phyloP scores from a whole-genome alignment of 1,140 invertebrate genomes.

The Ips typographus region DNA sequence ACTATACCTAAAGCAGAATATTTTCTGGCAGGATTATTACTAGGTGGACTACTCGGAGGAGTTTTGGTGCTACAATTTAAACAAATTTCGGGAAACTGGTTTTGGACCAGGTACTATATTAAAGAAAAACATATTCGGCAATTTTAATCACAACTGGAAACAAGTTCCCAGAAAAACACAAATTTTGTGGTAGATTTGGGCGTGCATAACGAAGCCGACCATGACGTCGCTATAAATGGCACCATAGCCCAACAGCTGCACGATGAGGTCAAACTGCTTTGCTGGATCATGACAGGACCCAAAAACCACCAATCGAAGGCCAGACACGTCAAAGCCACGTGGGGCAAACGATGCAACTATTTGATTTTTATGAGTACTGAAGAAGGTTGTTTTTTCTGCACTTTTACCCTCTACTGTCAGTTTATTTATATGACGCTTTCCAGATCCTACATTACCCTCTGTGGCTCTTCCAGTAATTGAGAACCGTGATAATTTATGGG shows the following conservation, averaged over 20 bases:
- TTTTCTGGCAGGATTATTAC: background rate
- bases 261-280: constrained; percentile 73
- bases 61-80: too few relatives aligned
- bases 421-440: background rate
- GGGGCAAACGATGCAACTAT: constrained; percentile 66
- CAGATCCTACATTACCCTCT: constrained; percentile 67
- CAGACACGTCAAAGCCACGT: constrained; percentile 89
- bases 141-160: background rate
- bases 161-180: background rate
- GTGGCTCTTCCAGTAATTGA: constrained; percentile 77
- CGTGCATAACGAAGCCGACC: background rate
- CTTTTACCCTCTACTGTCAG: too few relatives aligned
- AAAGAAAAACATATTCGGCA: too few relatives aligned
- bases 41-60: background rate
- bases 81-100: too few relatives aligned
- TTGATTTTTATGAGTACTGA: constrained; percentile 22
- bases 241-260: background rate
- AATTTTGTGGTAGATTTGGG: background rate
- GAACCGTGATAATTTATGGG: constrained; percentile 88
- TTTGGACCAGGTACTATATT: too few relatives aligned
- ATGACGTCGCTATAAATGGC: background rate
- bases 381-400: constrained; percentile 1
- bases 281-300: constrained; percentile 95
- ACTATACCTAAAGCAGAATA: background rate
- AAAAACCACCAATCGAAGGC: constrained; percentile 87